A percentile compares a stretch with the other conserved stretches of the same genome.
Evolutionary conservation across 2,797 vertebrate species (phyloP).

Genomic region (Sebastes diaconus): DNA sequence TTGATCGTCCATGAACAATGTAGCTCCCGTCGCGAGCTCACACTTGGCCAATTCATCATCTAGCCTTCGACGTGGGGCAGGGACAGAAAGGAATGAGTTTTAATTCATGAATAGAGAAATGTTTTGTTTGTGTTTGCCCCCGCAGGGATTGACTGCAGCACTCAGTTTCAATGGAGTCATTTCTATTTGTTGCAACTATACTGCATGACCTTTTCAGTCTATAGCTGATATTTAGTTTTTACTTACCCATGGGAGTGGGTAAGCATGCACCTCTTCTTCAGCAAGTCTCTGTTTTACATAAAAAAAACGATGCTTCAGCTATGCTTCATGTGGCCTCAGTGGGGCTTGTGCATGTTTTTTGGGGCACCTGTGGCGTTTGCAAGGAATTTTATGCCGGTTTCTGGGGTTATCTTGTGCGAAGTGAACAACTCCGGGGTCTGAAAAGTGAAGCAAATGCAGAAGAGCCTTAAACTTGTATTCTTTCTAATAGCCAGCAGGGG

Average conservation of each 20-base stretch:
- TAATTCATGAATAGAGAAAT: constrained; percentile 51
- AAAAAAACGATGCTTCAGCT: constrained; percentile 6
- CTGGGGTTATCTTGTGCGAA: neutral
- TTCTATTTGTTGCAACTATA: constrained; percentile 13
- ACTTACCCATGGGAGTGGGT: neutral
- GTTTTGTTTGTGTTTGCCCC: constrained; percentile 35
- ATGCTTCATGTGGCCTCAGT: neutral
- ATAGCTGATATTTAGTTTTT: constrained; percentile 1
- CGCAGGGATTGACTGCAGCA: constrained; percentile 20
- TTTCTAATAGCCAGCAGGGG: too few relatives aligned
- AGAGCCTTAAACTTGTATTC: neutral
- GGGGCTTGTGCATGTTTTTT: constrained; percentile 11
- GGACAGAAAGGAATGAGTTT: constrained; percentile 32
- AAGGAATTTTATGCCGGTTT: constrained; percentile 29
- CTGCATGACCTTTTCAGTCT: constrained; percentile 16
- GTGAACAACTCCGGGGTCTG: too few relatives aligned
- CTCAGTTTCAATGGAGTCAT: constrained; percentile 20
- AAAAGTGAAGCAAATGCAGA: too few relatives aligned
- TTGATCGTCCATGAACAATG: constrained; percentile 80
- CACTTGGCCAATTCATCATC: constrained; percentile 75
- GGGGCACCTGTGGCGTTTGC: constrained; percentile 33
- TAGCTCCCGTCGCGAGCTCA: constrained; percentile 62
- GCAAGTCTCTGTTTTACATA: constrained; percentile 3
- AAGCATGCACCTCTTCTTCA: neutral
- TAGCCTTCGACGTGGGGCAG: constrained; percentile 27